Evolutionary conservation across 2,113 vertebrate genomes (phyloP), one percentile per base, ranked within the genome.

Genomic region (Uria aalge): DNA sequence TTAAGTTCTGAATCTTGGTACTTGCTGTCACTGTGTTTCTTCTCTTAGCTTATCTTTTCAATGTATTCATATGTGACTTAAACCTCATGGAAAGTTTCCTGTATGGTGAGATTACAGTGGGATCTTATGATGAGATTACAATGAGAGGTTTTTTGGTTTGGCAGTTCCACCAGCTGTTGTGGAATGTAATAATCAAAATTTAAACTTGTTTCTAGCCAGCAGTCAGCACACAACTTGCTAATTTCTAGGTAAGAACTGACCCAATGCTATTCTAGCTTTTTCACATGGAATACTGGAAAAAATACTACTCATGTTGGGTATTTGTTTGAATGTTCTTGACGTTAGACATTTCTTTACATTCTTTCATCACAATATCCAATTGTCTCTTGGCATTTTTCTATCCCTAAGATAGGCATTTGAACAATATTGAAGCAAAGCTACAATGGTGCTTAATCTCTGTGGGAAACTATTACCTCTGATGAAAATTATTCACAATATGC

Each of bases 401-500:
- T 96, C 88, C 72, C 69, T 56, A 36, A 89, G 62, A 64, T 57
- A 74, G 36, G 11, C 52, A 73, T 85, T 85, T 85, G 63, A 95
- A 80, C 76, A 73, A 48, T 82, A 73, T 18, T 92, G 88, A 95
- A 80, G 79, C 34, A 94, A 95, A 93, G 88, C 52, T 77, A 24
- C 96, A 97, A 78, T 62, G 45, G 68, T 95, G 30, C 74, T 83
- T 92, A 85, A 82, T 90, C 85, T 96, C 87, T 84, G 11, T 55
- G 75, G 81, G 86, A 92, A 97, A 81, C 57, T 55, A 63, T 62
- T 92, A 53, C 83, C 72, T 95, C 92, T 47, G 41, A 81, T 85
- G 87, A 94, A 95, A 94, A 95, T 97, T 91, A 95, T 95, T 98
- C 94, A 92, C 78, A 60, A 82, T 93, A 48, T 95, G 84, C 63